A percentile compares a stretch with the other conserved stretches of the same genome.
Conservation (phyloP, 2,113 vertebrate genomes). For the Rhineura floridana region DNA sequence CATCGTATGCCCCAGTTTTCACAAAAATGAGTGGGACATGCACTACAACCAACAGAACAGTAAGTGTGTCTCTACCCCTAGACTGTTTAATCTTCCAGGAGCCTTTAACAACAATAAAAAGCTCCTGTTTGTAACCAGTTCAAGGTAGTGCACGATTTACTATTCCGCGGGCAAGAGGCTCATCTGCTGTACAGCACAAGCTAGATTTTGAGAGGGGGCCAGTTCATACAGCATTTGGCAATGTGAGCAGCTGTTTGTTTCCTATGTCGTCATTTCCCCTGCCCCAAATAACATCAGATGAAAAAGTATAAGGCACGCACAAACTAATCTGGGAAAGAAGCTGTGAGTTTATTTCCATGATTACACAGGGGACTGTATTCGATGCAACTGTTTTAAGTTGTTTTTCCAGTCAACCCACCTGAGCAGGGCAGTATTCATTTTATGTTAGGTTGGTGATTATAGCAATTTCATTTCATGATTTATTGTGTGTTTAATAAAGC, state of each 20-base stretch:
- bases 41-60: no score
- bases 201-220: background rate
- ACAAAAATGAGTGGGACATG: no score
- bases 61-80: no score
- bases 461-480: background rate
- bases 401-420: background rate
- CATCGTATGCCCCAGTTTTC: no score
- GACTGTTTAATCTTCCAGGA: background rate
- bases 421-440: background rate
- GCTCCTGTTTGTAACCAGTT: background rate
- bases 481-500: background rate
- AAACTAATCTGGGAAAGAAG: background rate
- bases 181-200: background rate
- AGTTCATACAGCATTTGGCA: background rate
- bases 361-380: background rate
- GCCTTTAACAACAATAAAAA: background rate
- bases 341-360: background rate
- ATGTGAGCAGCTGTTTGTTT: background rate
- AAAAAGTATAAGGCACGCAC: background rate
- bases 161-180: background rate
- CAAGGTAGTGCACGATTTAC: background rate
- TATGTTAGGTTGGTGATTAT: background rate
- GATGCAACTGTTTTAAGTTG: background rate
- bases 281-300: background rate
- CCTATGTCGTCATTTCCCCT: background rate